Evolutionary conservation across 2,113 vertebrate genomes (phyloP), one percentile per base, ranked within the genome.

Genomic region (Genyomyrus donnyi): DNA sequence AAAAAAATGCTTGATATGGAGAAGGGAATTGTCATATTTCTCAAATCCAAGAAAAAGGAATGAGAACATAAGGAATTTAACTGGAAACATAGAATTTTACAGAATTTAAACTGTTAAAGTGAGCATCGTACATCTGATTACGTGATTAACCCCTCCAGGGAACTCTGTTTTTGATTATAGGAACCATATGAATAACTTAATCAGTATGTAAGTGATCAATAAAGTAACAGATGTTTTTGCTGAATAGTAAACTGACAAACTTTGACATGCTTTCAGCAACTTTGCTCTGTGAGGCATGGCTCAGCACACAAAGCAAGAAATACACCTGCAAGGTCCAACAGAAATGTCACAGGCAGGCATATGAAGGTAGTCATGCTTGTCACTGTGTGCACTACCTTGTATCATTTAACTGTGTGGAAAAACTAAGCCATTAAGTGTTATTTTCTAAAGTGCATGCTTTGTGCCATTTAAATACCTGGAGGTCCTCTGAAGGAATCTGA

Each of bases 381-480:
- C 53, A 66, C 80, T 3, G 13, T 84, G 80, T 89, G 89, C 15
- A 27, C 35, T 46, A 24, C 45, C 24, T n/a, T 39, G 56, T 35
- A 77, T 87, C 85, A 46, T 77, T 50, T 77, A 85, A 70, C 31
- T 19, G 39, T 62, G 52, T 21, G 27, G 48, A 48, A 80, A 66
- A 52, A 83, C 39, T 21, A 42, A 45, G 85, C 21, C 85, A 52
- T 77, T 90, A 70, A 74, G 27, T 52, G 56, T 50, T 77, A 74
- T 87, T 70, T 70, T 70, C 10, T 13, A 27, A 31, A 70, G 62
- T 52, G 39, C 84, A 74, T 42, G 52, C 62, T 52, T 42, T 17
- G 7, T 89, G 84, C 45, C 84, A n/a, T 90, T 17, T 50, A 87
- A 70, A 87, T 42, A 27, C 39, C 83, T 70, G 80, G 83, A 87